These are phyloP conservation scores for Clarias fuscus DNA, from an alignment of 2,797 vertebrate species.

Conservation along the genomic window DNA sequence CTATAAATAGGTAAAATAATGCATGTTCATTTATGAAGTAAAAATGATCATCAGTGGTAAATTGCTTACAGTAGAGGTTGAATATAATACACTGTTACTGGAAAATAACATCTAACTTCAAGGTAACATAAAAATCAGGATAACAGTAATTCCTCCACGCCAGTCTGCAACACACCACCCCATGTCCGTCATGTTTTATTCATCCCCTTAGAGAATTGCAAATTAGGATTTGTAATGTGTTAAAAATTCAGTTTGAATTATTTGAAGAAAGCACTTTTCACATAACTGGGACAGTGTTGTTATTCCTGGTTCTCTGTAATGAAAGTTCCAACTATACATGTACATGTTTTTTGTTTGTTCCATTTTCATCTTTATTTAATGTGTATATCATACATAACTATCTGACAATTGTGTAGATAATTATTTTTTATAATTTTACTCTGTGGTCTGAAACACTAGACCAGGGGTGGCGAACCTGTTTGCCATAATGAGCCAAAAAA, in stretches of 20 bases:
- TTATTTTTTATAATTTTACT: not conserved
- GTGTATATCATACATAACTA: not conserved
- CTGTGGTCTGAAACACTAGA: not conserved
- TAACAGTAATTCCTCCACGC: not conserved
- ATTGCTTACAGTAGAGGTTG: not conserved
- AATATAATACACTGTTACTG: no score
- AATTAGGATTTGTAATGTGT: not conserved
- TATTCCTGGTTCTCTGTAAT: not conserved
- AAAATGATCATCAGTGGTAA: not conserved
- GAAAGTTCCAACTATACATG: not conserved
- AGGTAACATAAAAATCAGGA: not conserved
- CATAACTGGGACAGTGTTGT: not conserved
- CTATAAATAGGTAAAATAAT: not conserved
- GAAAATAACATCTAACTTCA: not conserved
- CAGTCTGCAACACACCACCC: not conserved
- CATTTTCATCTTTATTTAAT: not conserved
- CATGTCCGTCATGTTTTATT: not conserved
- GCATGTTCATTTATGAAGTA: not conserved
- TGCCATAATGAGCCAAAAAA: no score
- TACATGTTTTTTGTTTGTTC: not conserved
- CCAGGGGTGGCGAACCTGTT: no score
- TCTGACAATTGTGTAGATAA: not conserved
- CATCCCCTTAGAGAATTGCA: not conserved
- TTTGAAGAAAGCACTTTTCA: not conserved
- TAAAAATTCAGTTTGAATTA: not conserved